phyloP scores from a whole-genome alignment of 2,888 invertebrate genomes.

The Plagodis dolabraria region DNA sequence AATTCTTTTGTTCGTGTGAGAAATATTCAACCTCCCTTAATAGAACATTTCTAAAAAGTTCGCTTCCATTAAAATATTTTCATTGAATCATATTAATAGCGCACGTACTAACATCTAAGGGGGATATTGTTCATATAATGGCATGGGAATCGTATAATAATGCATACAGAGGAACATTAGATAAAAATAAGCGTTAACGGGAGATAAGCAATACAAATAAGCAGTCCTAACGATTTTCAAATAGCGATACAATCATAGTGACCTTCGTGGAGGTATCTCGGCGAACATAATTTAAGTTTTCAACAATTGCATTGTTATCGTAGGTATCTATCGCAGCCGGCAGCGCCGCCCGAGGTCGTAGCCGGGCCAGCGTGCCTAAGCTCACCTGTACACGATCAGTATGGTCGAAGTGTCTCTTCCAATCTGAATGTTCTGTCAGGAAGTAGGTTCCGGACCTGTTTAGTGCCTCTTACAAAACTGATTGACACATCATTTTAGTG shows the following conservation, averaged over 20 bases:
- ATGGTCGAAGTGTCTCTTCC: too few species aligned
- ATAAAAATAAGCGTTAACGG: conserved; percentile 45
- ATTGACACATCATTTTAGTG: too few species aligned
- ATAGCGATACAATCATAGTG: conserved; percentile 56
- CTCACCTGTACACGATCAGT: too few species aligned
- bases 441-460: too few species aligned
- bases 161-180: conserved; percentile 40
- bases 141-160: conserved; percentile 49
- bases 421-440: too few species aligned
- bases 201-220: conserved; percentile 53
- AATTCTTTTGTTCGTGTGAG: conserved; percentile 25
- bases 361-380: background rate
- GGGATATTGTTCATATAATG: conserved; percentile 41
- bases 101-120: conserved; percentile 38
- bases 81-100: conserved; percentile 30
- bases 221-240: conserved; percentile 53
- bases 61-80: conserved; percentile 26
- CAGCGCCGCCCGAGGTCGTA: conserved; percentile 36
- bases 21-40: conserved; percentile 30
- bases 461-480: too few species aligned
- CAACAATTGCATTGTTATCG: conserved; percentile 70
- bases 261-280: conserved; percentile 59
- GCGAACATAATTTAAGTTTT: conserved; percentile 64
- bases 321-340: conserved; percentile 48
- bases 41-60: conserved; percentile 27